Conservation (phyloP, 1,140 invertebrate genomes). For the Ditylenchus dipsaci region DNA sequence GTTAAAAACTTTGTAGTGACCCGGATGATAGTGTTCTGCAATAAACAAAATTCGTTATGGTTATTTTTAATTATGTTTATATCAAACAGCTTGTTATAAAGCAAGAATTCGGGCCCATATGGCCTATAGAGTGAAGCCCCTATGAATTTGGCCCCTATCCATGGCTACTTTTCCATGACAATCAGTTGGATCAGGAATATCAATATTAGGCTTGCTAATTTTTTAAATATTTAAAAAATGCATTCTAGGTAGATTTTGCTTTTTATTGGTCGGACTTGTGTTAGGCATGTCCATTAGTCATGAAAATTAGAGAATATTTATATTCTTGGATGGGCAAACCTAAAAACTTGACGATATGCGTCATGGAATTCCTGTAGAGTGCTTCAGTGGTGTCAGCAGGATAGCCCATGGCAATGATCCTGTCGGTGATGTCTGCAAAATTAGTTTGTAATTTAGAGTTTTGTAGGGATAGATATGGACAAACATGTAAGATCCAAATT, state of each 20-base stretch:
- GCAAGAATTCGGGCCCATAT: too few relatives aligned
- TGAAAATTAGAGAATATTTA: too few relatives aligned
- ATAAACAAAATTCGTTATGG: slow-evolving; percentile 62
- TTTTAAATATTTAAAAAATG: too few relatives aligned
- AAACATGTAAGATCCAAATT: slow-evolving; percentile 49
- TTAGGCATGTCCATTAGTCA: too few relatives aligned
- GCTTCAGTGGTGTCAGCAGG: slow-evolving; percentile 64
- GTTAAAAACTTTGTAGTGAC: slow-evolving; percentile 66
- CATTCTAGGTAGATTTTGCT: too few relatives aligned
- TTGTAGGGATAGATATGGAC: neutral
- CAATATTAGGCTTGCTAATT: too few relatives aligned
- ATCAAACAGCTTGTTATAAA: neutral
- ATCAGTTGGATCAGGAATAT: too few relatives aligned
- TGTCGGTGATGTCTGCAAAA: slow-evolving; percentile 44
- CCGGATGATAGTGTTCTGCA: slow-evolving; percentile 62
- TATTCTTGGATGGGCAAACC: too few relatives aligned
- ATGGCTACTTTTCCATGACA: too few relatives aligned
- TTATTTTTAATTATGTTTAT: neutral
- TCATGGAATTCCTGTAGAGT: slow-evolving; percentile 66
- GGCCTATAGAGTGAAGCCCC: too few relatives aligned
- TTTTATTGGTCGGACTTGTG: too few relatives aligned
- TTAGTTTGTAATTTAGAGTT: neutral
- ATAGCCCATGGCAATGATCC: slow-evolving; percentile 60
- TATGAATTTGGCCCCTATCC: too few relatives aligned
- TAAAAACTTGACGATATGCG: slow-evolving; percentile 61